Percentiles rank a stretch among this genome's conserved stretches.
Evolutionary conservation across 1,140 invertebrate species (phyloP).

Genomic region (Aradophagus sp.): DNA sequence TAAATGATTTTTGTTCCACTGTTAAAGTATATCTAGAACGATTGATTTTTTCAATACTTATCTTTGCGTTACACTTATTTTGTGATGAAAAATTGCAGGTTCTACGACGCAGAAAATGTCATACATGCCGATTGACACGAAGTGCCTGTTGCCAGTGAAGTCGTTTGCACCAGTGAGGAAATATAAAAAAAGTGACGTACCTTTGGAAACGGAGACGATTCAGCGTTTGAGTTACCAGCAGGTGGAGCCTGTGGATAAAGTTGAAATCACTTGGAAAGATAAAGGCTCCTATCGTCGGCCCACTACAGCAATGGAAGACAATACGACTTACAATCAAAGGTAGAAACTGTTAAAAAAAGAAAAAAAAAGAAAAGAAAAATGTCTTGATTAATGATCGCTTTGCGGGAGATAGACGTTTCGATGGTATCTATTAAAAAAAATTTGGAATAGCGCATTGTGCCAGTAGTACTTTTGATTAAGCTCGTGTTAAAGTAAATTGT

Average conservation of each 20-base stretch:
- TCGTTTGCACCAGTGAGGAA: conserved; percentile 61
- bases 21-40: too few species aligned
- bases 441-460: neutral
- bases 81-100: conserved; percentile 46
- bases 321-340: conserved; percentile 69
- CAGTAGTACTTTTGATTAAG: conserved; percentile 3
- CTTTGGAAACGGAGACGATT: conserved; percentile 74
- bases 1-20: too few species aligned
- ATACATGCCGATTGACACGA: conserved; percentile 60
- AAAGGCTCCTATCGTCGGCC: conserved; percentile 55
- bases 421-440: conserved; percentile 1
- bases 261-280: conserved; percentile 58
- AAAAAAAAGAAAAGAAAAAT: neutral
- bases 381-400: conserved; percentile 26
- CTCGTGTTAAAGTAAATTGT: neutral
- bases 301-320: conserved; percentile 59
- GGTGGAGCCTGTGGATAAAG: conserved; percentile 39
- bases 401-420: too few species aligned
- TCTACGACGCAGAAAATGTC: conserved; percentile 69
- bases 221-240: conserved; percentile 70
- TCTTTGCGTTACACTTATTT: too few species aligned
- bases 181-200: conserved; percentile 72
- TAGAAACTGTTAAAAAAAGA: conserved; percentile 31
- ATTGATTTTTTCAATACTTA: too few species aligned
- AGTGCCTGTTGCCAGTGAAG: conserved; percentile 48